Evolutionary conservation across 2,113 vertebrate genomes (phyloP), one percentile per base, ranked within the genome.

Genomic region (Herpetotheres cachinnans): DNA sequence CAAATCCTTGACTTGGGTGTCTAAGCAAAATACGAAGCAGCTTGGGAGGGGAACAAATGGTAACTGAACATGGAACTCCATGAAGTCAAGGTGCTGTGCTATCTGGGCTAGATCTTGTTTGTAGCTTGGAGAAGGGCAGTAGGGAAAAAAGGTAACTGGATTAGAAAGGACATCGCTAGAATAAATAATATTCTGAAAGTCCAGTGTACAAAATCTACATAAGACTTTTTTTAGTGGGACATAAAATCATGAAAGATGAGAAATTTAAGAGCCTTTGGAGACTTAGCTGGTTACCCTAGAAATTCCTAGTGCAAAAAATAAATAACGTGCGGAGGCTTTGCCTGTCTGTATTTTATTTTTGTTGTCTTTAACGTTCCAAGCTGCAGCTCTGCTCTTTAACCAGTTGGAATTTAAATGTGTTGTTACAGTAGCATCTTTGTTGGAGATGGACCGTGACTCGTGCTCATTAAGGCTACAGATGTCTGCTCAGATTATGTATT

Each of bases 391-490:
- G 84, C 88, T 86, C 80, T 93, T 96, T 50, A 95, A 95, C 70
- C 81, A 27, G 72, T 89, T 50, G 62, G 88, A 96, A 94, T 96
- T 90, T 63, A 69, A 89, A 92, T 82, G 76, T 65, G 55, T 71
- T 87, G 47, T 81, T 82, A 62, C 67, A 96, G 62, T 89, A 59
- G 86, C 8, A 26, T 79, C 87, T 97, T 94, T 91, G 74, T 54
- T 94, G 86, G 77, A 72, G 90, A 46, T 90, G 88, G 65, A 74
- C 73, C 8, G 15, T 96, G 77, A 74, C 88, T 86, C 10, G 6
- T 88, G 55, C 89, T 96, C 86, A 87, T 91, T 90, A 96, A 95
- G 86, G 78, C 95, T 89, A 86, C 90, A 90, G 96, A 82, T 96
- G 94, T 94, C 92, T 90, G 76, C 79, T 95, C 76, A 58, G 86